These are phyloP conservation scores for Prunella fulvescens DNA, from an alignment of 2,113 vertebrate species.

Conservation along the genomic window DNA sequence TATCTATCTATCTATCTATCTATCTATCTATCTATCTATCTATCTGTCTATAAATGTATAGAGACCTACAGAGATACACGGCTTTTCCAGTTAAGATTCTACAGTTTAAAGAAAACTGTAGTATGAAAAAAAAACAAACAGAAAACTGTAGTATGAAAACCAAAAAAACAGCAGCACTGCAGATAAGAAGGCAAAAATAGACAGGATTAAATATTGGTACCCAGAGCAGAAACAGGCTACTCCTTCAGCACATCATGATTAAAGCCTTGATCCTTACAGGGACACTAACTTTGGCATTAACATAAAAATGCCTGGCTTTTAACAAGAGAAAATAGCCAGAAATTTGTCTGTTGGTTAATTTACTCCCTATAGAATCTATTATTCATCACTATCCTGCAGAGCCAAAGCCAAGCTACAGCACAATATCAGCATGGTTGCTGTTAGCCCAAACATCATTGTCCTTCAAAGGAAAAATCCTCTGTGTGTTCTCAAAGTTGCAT, in stretches of 20 bases:
- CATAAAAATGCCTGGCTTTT: neutral
- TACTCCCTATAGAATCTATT: neutral
- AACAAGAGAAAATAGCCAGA: neutral
- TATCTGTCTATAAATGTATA: neutral
- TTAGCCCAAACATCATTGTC: neutral
- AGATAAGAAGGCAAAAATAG: neutral
- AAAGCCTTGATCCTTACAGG: neutral
- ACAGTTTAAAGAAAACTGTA: neutral
- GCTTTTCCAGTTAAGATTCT: neutral
- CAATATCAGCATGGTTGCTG: neutral
- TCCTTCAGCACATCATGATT: neutral
- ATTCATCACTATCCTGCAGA: neutral
- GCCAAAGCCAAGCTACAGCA: neutral
- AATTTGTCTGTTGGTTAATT: neutral
- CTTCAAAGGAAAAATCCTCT: neutral
- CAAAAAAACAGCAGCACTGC: neutral
- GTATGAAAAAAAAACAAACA: too few species aligned
- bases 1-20: neutral
- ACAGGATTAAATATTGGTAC: neutral
- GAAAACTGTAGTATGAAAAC: neutral
- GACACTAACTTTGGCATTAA: neutral
- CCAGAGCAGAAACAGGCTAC: neutral
- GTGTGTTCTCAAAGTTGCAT: fast-evolving
- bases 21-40: neutral
- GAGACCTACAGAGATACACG: neutral